Percentiles rank a stretch among this genome's conserved stretches.
These are phyloP conservation scores for Dysdera silvatica DNA, from an alignment of 1,140 invertebrate species.

Conservation along the genomic window DNA sequence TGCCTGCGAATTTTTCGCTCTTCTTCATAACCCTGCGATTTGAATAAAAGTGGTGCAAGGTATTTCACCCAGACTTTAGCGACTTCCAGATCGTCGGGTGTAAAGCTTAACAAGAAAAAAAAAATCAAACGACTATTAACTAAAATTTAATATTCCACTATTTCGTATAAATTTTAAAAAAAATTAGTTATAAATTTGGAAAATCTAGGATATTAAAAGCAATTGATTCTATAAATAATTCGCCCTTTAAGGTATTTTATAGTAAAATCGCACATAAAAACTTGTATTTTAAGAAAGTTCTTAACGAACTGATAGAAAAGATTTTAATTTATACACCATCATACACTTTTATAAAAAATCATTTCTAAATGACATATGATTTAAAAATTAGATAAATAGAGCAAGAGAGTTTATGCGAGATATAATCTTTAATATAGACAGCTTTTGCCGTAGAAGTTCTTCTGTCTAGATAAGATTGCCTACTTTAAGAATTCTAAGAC, in stretches of 20 bases:
- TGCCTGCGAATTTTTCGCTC: slow-evolving; percentile 18
- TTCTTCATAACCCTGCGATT: slow-evolving; percentile 13
- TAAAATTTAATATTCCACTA: background rate
- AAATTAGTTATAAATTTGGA: background rate
- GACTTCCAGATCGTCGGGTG: slow-evolving; percentile 14
- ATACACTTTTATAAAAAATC: too few species aligned
- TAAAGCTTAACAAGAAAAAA: slow-evolving; percentile 20
- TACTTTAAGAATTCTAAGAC: too few species aligned
- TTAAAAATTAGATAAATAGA: too few species aligned
- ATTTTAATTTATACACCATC: too few species aligned
- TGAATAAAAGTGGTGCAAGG: slow-evolving; percentile 7
- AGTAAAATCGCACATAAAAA: background rate
- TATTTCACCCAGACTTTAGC: slow-evolving; percentile 7
- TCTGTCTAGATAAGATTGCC: too few species aligned
- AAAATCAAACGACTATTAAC: background rate
- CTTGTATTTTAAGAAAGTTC: too few species aligned
- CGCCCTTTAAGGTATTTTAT: background rate
- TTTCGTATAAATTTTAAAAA: background rate
- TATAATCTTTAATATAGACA: too few species aligned
- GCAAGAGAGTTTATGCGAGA: too few species aligned
- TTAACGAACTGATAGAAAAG: too few species aligned
- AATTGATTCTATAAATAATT: background rate
- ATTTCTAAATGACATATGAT: too few species aligned
- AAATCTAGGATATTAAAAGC: background rate
- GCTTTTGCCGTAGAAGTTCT: too few species aligned